These are phyloP conservation scores for Euura lappo DNA, from an alignment of 1,140 invertebrate species.

Conservation along the genomic window DNA sequence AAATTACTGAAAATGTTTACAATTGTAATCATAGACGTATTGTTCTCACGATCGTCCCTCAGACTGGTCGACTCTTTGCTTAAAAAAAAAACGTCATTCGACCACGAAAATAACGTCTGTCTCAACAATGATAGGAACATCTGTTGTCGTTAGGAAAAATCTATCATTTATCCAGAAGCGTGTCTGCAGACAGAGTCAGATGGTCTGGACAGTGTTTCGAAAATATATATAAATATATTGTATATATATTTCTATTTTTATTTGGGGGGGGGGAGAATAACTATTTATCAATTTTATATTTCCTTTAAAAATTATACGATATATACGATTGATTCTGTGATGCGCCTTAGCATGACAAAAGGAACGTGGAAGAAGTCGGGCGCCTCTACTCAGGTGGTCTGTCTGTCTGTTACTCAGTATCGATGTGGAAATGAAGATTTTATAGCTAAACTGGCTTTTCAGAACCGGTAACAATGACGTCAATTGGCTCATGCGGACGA, in stretches of 20 bases:
- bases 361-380: not conserved
- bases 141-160: not conserved
- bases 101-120: not conserved
- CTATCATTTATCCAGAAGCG: not conserved
- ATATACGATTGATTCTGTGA: not conserved
- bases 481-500: not conserved
- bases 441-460: not conserved
- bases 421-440: slow-evolving; percentile 1
- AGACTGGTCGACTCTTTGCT: too few relatives aligned
- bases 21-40: slow-evolving; percentile 5
- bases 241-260: too few relatives aligned
- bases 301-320: too few relatives aligned
- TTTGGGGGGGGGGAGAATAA: too few relatives aligned
- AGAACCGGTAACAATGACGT: not conserved
- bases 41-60: not conserved
- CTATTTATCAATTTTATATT: too few relatives aligned
- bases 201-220: too few relatives aligned
- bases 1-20: slow-evolving; percentile 5
- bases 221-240: too few relatives aligned
- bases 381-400: not conserved
- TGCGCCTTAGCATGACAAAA: not conserved
- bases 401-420: not conserved
- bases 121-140: not conserved
- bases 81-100: too few relatives aligned
- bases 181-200: too few relatives aligned